These are phyloP conservation scores for Enteromius anoplus DNA, from an alignment of 2,797 vertebrate genomes.

Conservation along the genomic window DNA sequence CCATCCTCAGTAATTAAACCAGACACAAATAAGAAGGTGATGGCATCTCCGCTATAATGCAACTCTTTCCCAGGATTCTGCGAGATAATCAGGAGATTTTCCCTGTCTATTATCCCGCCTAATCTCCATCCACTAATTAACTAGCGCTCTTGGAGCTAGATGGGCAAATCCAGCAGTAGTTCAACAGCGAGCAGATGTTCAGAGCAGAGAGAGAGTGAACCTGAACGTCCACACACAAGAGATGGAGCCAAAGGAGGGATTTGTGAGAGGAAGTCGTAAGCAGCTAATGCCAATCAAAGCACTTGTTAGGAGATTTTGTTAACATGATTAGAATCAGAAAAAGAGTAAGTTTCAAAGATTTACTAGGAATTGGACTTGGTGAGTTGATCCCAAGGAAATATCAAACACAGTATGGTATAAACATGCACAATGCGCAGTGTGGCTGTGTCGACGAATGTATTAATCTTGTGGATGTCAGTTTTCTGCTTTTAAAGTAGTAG, in stretches of 20 bases:
- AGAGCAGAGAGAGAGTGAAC: slow-evolving; percentile 24
- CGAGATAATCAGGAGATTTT: slow-evolving; percentile 60
- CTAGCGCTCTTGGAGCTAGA: slow-evolving; percentile 42
- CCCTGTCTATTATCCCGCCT: slow-evolving; percentile 57
- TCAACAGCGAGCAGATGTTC: slow-evolving; percentile 46
- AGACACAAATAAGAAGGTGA: slow-evolving; percentile 54
- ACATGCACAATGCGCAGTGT: neutral
- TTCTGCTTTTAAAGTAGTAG: neutral
- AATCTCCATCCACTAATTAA: slow-evolving; percentile 61
- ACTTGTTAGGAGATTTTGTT: slow-evolving; percentile 30
- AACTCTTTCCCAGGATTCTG: slow-evolving; percentile 52
- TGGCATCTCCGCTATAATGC: slow-evolving; percentile 51
- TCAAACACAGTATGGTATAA: neutral
- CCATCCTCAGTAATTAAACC: slow-evolving; percentile 54
- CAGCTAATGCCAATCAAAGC: slow-evolving; percentile 34
- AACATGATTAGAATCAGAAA: slow-evolving; percentile 6
- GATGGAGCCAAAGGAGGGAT: slow-evolving; percentile 44
- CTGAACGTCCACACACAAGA: slow-evolving; percentile 42
- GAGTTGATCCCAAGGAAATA: neutral
- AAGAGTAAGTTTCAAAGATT: neutral
- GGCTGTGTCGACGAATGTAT: neutral
- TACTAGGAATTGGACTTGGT: neutral
- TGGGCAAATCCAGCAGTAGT: slow-evolving; percentile 43
- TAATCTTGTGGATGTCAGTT: neutral
- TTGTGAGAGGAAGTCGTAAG: slow-evolving; percentile 8